These are phyloP conservation scores for Troilus luridus DNA, from an alignment of 2,888 invertebrate genomes.

Conservation along the genomic window DNA sequence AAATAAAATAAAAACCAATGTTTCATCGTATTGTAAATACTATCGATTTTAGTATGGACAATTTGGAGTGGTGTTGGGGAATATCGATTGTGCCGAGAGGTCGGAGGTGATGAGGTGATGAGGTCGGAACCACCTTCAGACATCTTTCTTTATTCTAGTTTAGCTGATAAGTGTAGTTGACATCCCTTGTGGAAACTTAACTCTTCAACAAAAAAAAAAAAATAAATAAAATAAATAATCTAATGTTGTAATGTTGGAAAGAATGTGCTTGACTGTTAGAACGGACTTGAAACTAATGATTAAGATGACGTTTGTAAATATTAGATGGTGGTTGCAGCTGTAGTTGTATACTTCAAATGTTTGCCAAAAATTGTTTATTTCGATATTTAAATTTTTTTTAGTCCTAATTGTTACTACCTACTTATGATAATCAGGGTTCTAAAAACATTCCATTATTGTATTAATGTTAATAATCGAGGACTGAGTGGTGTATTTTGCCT, in stretches of 20 bases:
- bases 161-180: conserved; percentile 57
- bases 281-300: conserved; percentile 55
- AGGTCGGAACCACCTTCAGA: neutral
- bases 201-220: conserved; percentile 3
- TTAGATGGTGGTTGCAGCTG: conserved; percentile 59
- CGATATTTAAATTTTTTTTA: conserved; percentile 34
- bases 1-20: neutral
- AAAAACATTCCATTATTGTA: conserved; percentile 58
- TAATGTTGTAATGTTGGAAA: conserved; percentile 46
- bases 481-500: conserved; percentile 41
- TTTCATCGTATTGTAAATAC: conserved; percentile 54
- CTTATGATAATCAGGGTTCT: conserved; percentile 59
- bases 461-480: conserved; percentile 41
- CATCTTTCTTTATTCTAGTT: conserved; percentile 56
- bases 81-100: neutral
- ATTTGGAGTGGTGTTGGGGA: neutral
- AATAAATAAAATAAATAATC: neutral
- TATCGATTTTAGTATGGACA: conserved; percentile 56
- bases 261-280: conserved; percentile 54
- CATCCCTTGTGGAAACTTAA: conserved; percentile 15
- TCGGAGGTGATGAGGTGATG: too few species aligned
- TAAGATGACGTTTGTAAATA: conserved; percentile 62
- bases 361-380: conserved; percentile 62
- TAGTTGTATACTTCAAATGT: conserved; percentile 62
- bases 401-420: conserved; percentile 57